These are phyloP conservation scores for Procavia capensis DNA, from an alignment of 2,113 vertebrate species.

Conservation along the genomic window DNA sequence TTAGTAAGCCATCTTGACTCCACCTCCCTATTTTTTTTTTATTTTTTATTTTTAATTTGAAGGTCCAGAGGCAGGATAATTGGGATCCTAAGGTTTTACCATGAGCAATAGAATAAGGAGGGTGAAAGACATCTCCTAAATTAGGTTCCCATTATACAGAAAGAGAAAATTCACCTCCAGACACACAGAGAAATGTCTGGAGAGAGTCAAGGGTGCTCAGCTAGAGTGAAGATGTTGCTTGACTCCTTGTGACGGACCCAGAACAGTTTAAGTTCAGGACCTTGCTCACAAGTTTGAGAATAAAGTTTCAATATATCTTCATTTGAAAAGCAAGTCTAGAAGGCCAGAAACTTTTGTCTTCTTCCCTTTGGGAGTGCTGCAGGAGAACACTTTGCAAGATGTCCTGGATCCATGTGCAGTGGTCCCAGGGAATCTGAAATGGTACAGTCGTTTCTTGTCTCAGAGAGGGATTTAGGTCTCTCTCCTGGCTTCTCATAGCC, in stretches of 20 bases:
- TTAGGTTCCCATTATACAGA: background rate
- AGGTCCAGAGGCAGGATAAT: background rate
- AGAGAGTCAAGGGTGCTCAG: background rate
- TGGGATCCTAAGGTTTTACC: background rate
- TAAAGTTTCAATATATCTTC: background rate
- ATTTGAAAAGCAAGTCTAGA: background rate
- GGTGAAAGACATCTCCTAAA: background rate
- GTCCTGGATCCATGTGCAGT: background rate
- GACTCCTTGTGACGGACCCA: background rate
- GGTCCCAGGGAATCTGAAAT: background rate
- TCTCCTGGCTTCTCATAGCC: background rate
- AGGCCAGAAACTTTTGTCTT: background rate
- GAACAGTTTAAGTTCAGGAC: fast-evolving
- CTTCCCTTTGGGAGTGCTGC: background rate
- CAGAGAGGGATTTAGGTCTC: background rate
- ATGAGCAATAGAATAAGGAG: background rate
- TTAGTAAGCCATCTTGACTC: no score
- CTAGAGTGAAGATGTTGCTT: background rate
- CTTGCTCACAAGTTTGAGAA: background rate
- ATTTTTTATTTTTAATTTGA: no score
- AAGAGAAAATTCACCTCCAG: background rate
- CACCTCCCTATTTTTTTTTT: no score
- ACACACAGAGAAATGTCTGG: background rate
- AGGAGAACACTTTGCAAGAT: background rate
- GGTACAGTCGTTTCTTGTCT: background rate